These are phyloP conservation scores for Clarias fuscus DNA, from an alignment of 2,797 vertebrate genomes.

Conservation along the genomic window DNA sequence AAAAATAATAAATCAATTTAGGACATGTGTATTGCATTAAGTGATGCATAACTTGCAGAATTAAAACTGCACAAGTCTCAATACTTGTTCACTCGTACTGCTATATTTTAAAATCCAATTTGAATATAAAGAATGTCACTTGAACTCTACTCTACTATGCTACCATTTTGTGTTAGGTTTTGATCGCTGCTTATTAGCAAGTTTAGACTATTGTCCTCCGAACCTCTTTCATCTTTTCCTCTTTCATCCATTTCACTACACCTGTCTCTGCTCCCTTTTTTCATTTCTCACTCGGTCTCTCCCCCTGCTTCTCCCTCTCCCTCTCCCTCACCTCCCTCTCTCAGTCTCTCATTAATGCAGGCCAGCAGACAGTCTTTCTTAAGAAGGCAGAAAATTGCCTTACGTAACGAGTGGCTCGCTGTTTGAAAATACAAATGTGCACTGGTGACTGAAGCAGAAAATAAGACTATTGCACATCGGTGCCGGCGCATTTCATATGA, in stretches of 20 bases:
- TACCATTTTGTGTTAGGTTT: not conserved
- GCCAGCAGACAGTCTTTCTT: slow-evolving; percentile 73
- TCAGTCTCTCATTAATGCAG: slow-evolving; percentile 75
- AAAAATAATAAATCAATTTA: not conserved
- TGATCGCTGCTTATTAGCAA: not conserved
- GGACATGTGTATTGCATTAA: not conserved
- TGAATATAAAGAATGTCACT: not conserved
- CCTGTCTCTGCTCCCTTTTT: slow-evolving; percentile 17
- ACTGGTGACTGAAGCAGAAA: slow-evolving; percentile 99
- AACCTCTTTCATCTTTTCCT: not conserved
- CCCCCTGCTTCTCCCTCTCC: slow-evolving; percentile 13
- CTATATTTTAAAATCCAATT: not conserved
- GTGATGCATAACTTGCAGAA: not conserved
- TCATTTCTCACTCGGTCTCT: slow-evolving; percentile 15
- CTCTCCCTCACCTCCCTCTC: slow-evolving; percentile 40
- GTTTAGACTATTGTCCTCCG: not conserved
- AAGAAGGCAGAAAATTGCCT: slow-evolving; percentile 87
- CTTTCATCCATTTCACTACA: not conserved
- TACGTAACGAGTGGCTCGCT: slow-evolving; percentile 78
- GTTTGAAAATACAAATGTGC: slow-evolving; percentile 92
- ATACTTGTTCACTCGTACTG: not conserved
- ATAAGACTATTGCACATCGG: slow-evolving; percentile 98
- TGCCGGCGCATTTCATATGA: slow-evolving; percentile 86
- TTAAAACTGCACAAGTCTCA: not conserved
- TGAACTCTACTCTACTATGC: not conserved